A percentile compares a stretch with the other conserved stretches of the same genome.
Conservation (phyloP, 35 echinoderm and acorn worm species). For the Ophiothrix spiculata region DNA sequence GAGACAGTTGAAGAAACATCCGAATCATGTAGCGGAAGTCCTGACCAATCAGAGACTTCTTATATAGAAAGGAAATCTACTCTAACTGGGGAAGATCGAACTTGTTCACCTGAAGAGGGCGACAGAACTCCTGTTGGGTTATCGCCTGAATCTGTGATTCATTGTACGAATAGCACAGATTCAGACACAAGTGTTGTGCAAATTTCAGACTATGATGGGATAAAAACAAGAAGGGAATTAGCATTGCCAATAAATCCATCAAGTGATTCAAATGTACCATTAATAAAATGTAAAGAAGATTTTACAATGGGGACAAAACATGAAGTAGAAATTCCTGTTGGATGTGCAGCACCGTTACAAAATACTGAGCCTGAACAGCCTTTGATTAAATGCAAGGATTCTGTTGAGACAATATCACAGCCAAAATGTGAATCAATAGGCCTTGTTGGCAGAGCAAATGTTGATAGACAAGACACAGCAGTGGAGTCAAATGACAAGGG, state of each 20-base stretch:
- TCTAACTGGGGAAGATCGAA: not conserved
- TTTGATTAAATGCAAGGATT: not conserved
- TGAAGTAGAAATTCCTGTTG: not conserved
- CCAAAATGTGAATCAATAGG: not conserved
- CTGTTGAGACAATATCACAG: not conserved
- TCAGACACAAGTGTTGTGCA: not conserved
- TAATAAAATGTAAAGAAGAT: not conserved
- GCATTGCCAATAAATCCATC: not conserved
- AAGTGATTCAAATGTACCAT: not conserved
- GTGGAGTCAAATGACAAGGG: not conserved
- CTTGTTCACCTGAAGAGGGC: not conserved
- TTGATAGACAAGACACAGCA: not conserved
- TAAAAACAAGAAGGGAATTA: not conserved
- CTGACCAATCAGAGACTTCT: not conserved
- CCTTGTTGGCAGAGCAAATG: not conserved
- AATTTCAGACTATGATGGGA: not conserved
- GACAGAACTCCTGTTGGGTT: not conserved
- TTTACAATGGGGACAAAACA: not conserved
- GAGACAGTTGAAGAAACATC: not conserved
- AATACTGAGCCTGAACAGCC: not conserved
- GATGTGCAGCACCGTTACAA: not conserved
- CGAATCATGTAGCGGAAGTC: slow-evolving; percentile 6
- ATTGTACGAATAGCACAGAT: slow-evolving; percentile 18
- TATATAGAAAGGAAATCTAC: not conserved
- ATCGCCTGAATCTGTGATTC: not conserved